Conservation (phyloP, 2,888 invertebrate species). For the Augiades crinisus region DNA sequence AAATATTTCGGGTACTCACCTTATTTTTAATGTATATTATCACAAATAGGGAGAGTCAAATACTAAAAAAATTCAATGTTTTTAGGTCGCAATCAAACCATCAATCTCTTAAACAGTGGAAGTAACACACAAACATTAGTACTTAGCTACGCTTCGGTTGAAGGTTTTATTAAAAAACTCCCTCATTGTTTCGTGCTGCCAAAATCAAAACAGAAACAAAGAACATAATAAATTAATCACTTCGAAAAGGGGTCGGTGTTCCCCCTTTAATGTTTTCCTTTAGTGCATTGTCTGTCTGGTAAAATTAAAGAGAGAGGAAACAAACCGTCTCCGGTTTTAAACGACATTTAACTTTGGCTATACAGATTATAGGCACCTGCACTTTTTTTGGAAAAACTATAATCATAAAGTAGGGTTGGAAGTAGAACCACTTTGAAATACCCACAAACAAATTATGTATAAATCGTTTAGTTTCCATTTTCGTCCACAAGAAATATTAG, state of each 20-base stretch:
- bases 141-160: neutral
- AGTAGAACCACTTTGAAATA: no score
- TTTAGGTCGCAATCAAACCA: no score
- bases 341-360: constrained; percentile 66
- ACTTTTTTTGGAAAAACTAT: no score
- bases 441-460: no score
- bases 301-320: constrained; percentile 76
- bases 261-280: constrained; percentile 76
- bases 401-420: no score
- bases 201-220: constrained; percentile 76
- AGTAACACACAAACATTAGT: neutral
- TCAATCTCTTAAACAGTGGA: neutral
- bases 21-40: no score
- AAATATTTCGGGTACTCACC: no score
- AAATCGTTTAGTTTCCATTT: no score
- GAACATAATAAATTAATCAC: constrained; percentile 80
- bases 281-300: constrained; percentile 74
- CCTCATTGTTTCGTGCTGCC: constrained; percentile 46
- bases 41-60: no score
- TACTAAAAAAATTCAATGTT: no score
- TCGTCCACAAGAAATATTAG: no score
- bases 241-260: constrained; percentile 63
- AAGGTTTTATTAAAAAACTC: constrained; percentile 17
- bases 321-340: constrained; percentile 59
- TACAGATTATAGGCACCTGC: no score